These are phyloP conservation scores for Papilio polytes DNA, from an alignment of 1,140 invertebrate genomes.

Conservation along the genomic window DNA sequence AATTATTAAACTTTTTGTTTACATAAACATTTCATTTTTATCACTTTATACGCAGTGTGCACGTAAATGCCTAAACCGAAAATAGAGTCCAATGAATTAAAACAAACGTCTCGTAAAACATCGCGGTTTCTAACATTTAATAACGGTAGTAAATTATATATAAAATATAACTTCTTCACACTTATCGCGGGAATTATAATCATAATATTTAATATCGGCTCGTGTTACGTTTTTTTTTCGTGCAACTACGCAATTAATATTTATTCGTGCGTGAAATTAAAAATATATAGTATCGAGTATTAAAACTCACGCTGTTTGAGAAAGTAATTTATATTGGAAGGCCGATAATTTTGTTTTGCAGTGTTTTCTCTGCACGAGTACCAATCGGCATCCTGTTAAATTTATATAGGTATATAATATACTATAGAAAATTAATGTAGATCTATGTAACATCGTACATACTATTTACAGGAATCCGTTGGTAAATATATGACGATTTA, in stretches of 20 bases:
- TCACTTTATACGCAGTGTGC: not conserved
- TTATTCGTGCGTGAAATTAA: slow-evolving; percentile 67
- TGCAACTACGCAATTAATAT: slow-evolving; percentile 58
- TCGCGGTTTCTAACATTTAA: slow-evolving; percentile 32
- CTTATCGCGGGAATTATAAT: slow-evolving; percentile 39
- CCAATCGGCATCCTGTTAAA: slow-evolving; percentile 13
- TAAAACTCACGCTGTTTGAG: slow-evolving; percentile 50
- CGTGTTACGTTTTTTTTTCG: slow-evolving; percentile 46
- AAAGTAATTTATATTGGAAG: slow-evolving; percentile 57
- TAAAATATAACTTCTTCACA: slow-evolving; percentile 36
- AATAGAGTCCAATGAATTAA: slow-evolving; percentile 28
- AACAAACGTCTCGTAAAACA: slow-evolving; percentile 32
- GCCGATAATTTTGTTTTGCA: slow-evolving; percentile 20
- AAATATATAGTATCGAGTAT: slow-evolving; percentile 57
- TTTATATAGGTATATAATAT: not conserved
- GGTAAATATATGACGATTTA: no score
- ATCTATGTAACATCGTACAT: no score
- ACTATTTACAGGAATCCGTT: no score
- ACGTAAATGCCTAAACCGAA: slow-evolving; percentile 6
- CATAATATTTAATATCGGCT: slow-evolving; percentile 40
- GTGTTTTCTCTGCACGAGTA: slow-evolving; percentile 24
- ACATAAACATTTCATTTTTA: not conserved
- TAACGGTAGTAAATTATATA: slow-evolving; percentile 36
- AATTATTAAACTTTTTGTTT: slow-evolving; percentile 9
- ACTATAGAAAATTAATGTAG: not conserved